Conservation (phyloP, 2,888 invertebrate genomes). For the Drosophila sordidula region DNA sequence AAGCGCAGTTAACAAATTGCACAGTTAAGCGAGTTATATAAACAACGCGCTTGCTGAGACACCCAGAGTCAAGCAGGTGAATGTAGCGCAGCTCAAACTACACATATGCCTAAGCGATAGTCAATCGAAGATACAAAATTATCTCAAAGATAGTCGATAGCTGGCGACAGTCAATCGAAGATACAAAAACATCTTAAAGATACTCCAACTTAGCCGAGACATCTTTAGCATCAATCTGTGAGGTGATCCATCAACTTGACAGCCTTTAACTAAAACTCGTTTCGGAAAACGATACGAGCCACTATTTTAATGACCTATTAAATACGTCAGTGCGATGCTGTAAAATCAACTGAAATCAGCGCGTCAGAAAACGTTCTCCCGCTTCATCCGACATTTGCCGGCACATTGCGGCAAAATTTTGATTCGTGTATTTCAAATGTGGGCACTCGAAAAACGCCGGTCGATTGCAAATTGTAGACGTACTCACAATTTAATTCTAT, state of each 20-base stretch:
- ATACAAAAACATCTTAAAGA: slow-evolving; percentile 7
- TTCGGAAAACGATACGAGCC: slow-evolving; percentile 36
- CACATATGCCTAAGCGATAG: slow-evolving; percentile 13
- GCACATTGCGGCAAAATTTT: slow-evolving; percentile 7
- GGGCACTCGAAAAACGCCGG: slow-evolving; percentile 35
- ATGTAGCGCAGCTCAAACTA: slow-evolving; percentile 21
- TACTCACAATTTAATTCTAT: slow-evolving; percentile 18
- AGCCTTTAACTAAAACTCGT: slow-evolving; percentile 39
- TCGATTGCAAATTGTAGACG: slow-evolving; percentile 34
- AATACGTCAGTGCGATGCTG: slow-evolving; percentile 29
- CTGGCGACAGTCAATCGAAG: neutral
- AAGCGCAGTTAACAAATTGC: slow-evolving; percentile 57
- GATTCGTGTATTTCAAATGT: slow-evolving; percentile 11
- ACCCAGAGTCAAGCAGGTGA: slow-evolving; percentile 43
- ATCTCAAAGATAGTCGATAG: slow-evolving; percentile 14
- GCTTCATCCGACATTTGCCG: slow-evolving; percentile 35
- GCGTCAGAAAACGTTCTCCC: slow-evolving; percentile 18
- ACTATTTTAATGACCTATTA: slow-evolving; percentile 53
- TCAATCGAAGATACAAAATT: slow-evolving; percentile 18
- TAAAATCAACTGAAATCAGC: slow-evolving; percentile 14
- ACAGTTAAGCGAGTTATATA: slow-evolving; percentile 63
- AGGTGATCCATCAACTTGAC: slow-evolving; percentile 38
- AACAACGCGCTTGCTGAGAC: slow-evolving; percentile 37
- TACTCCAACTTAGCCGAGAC: neutral
- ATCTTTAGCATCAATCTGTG: neutral